phyloP scores from a whole-genome alignment of 1,140 invertebrate species.

The Trinorchestia longiramus region DNA sequence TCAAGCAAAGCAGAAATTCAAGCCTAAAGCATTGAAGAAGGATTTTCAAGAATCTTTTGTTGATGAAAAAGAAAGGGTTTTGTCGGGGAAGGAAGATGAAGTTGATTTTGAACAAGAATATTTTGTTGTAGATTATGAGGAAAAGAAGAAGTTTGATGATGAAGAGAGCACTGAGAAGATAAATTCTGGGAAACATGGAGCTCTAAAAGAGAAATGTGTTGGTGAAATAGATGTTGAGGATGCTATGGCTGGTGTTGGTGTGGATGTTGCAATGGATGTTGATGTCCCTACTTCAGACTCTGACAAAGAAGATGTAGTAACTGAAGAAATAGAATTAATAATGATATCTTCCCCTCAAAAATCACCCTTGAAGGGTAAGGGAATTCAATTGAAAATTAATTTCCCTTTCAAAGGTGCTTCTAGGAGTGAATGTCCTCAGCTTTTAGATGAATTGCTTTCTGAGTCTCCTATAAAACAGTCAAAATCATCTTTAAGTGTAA shows the following conservation, averaged over 20 bases:
- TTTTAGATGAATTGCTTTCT: neutral
- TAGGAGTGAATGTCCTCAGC: neutral
- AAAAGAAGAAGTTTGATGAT: too few species aligned
- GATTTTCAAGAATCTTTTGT: neutral
- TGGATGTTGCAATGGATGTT: neutral
- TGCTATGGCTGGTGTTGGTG: neutral
- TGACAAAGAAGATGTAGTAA: neutral
- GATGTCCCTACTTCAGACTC: neutral
- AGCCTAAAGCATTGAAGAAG: neutral
- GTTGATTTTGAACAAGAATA: neutral
- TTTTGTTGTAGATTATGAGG: too few species aligned
- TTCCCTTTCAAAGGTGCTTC: neutral
- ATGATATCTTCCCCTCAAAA: neutral
- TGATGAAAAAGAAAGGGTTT: neutral
- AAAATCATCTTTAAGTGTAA: neutral
- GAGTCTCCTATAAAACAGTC: neutral
- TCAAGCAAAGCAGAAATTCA: neutral
- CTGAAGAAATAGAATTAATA: conserved; percentile 18
- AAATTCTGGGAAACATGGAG: too few species aligned
- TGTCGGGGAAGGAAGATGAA: neutral
- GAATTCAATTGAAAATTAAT: conserved; percentile 16
- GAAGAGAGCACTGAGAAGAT: too few species aligned
- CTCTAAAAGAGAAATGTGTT: neutral
- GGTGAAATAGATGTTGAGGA: neutral
- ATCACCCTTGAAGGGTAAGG: neutral